Evolutionary conservation across 2,113 vertebrate genomes (phyloP), one percentile per base, ranked within the genome.

Genomic region (Ardeotis arabs): DNA sequence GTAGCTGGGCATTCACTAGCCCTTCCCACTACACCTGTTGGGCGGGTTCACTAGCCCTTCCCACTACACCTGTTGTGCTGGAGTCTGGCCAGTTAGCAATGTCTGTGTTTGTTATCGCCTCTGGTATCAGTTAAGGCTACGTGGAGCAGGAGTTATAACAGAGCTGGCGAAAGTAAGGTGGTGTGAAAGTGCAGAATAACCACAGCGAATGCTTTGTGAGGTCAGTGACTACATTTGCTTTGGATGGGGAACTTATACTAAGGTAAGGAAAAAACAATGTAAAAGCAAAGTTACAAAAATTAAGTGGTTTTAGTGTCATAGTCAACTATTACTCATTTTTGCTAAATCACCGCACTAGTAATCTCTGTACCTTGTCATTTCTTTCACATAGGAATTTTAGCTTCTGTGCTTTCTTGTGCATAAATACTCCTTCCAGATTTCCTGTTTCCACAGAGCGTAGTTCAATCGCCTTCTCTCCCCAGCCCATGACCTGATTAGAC

Each of bases 351-450:
- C 74, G 14, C 47, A 67, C 18, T 41, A 64, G 19, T 89, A 11
- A 49, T 68, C 29, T 83, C 72, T 80, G 76, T 97, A 99, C 99
- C 99, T 99, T 99, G 98, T 99, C 99, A 31, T 99, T 99, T 96
- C 99, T 98, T 96, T 99, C 99, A 96, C 99, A 99, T 4, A 99
- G 97, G 94, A 99, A 99, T 98, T 99, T 99, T 88, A 99, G 98
- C 78, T 99, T 99, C 97, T 99, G 99, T 63, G 99, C 99, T 95
- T 99, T 99, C 92, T 99, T 99, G 98, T 99, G 99, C 98, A 99
- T 99, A 95, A 99, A 99, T 59, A 99, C 99, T 72, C 98, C 99
- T 95, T 99, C 99, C 90, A 99, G 98, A 94, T 98, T 98, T 18
- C 98, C 99, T 1, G 98, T 98, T 95, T 98, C 99, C 59, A 98